Base-by-base conservation (phyloP, 2,888 invertebrate genomes). In the Pseudococcus longispinus region DNA sequence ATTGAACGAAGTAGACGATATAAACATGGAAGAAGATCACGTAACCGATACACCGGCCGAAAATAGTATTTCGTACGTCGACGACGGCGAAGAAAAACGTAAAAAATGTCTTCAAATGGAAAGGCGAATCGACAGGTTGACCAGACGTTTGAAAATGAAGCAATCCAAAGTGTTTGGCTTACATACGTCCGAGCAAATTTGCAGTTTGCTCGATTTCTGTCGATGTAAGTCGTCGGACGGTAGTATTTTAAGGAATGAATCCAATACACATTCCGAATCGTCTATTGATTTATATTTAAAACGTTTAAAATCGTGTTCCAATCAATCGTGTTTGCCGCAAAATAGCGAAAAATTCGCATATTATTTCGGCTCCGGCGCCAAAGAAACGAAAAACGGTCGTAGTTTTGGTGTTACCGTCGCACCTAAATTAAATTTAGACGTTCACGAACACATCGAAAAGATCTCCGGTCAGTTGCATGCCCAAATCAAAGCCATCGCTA, bases 381-480 rank as follows among this genome's bases (percentile, higher is more conserved):
- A 51, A 55, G 83, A 87, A 42, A 83, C 55, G 32, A 60, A 60
- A 13, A 83, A 83, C 23, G 83, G 42, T 26, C 55, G 87, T 6
- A 55, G 60, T 83, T 60, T 51, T 9, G 65, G 65, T 13, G 55
- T n/a, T 5, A 82, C 86, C 15, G 80, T 80, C 20, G 86, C 80
- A n/a, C 86, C 86, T 23, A 80, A 51, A 23, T 86, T 86, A 18
- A 65, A 87, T 84, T 32, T 29, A n/a, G 84, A 87, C 65, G 37
- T 82, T 55, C 65, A 70, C 44, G 83, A 83, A 51, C 83, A 87
- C 70, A 87, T 74, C 55, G 88, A 88, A 70, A 88, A 88, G 80
- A 87, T 88, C 46, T 86, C 87, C 51, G 88, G 88, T 29, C 83
- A 86, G 74, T 20, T 88, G 55, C 87, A 88, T 29, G 87, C 88